Evolutionary conservation across 2,888 invertebrate genomes (phyloP).

Genomic region (Linnaemya vulpina): DNA sequence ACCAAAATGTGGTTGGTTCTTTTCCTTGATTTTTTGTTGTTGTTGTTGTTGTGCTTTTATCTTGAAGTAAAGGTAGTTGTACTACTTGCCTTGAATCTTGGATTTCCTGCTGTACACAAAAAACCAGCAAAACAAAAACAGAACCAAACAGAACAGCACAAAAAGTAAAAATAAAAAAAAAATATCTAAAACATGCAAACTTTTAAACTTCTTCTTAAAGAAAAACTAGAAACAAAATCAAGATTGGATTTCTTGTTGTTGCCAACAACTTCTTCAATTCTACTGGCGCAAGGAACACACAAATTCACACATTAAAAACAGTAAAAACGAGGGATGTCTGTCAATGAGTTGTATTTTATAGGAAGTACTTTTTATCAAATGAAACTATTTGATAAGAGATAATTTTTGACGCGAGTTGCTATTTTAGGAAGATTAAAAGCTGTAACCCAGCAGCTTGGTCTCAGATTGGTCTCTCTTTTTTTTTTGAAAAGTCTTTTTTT

Average conservation of each 20-base stretch:
- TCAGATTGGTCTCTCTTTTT: too few species aligned
- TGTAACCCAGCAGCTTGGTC: too few species aligned
- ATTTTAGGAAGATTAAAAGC: too few species aligned
- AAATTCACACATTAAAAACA: slow-evolving; percentile 30
- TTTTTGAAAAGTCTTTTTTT: too few species aligned
- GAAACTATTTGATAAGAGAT: too few species aligned
- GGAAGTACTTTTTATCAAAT: too few species aligned
- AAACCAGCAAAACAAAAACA: slow-evolving; percentile 30
- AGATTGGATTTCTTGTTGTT: slow-evolving; percentile 50
- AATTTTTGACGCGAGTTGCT: too few species aligned
- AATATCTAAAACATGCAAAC: slow-evolving; percentile 71
- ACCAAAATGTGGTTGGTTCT: slow-evolving; percentile 54
- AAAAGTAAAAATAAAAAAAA: slow-evolving; percentile 37
- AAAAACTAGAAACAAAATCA: slow-evolving; percentile 32
- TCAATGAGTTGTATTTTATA: too few species aligned
- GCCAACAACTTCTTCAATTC: slow-evolving; percentile 18
- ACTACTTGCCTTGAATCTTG: slow-evolving; percentile 65
- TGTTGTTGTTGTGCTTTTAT: slow-evolving; percentile 23
- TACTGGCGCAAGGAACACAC: slow-evolving; percentile 5
- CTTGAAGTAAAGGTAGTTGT: slow-evolving; percentile 61
- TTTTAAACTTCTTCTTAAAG: slow-evolving; percentile 66
- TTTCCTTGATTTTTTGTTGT: slow-evolving; percentile 29
- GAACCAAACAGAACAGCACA: background rate
- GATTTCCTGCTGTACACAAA: slow-evolving; percentile 60
- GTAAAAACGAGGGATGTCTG: slow-evolving; percentile 31